Conservation (phyloP, 2,888 invertebrate species). For the Dermolepida albohirtum region DNA sequence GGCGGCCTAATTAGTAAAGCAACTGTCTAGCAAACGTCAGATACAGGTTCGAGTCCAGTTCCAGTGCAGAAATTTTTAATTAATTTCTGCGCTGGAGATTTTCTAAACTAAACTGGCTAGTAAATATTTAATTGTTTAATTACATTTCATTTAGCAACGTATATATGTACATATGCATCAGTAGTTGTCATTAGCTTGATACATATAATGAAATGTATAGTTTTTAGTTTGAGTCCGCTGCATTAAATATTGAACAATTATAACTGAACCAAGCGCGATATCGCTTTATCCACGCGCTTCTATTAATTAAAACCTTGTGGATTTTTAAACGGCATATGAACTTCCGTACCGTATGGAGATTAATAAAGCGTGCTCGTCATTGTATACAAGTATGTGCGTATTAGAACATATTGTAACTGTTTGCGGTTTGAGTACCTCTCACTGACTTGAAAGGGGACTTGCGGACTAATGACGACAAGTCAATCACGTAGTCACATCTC, state of each 20-base stretch:
- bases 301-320: constrained; percentile 24
- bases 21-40: too few species aligned
- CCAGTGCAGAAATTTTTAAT: too few species aligned
- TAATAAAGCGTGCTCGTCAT: not conserved
- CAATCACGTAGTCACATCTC: constrained; percentile 63
- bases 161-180: not conserved
- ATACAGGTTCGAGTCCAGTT: too few species aligned
- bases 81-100: too few species aligned
- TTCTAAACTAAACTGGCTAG: too few species aligned
- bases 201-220: not conserved
- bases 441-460: constrained; percentile 21
- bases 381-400: constrained; percentile 6
- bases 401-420: constrained; percentile 34
- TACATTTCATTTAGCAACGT: too few species aligned
- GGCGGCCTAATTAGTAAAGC: too few species aligned
- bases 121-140: too few species aligned
- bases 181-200: constrained; percentile 21
- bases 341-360: not conserved
- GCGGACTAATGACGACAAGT: constrained; percentile 52
- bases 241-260: constrained; percentile 15
- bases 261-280: constrained; percentile 16
- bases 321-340: constrained; percentile 13
- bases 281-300: constrained; percentile 15
- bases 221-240: constrained; percentile 7
- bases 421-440: constrained; percentile 27